phyloP scores from a whole-genome alignment of 2,113 vertebrate genomes.

The Muscicapa adusta region DNA sequence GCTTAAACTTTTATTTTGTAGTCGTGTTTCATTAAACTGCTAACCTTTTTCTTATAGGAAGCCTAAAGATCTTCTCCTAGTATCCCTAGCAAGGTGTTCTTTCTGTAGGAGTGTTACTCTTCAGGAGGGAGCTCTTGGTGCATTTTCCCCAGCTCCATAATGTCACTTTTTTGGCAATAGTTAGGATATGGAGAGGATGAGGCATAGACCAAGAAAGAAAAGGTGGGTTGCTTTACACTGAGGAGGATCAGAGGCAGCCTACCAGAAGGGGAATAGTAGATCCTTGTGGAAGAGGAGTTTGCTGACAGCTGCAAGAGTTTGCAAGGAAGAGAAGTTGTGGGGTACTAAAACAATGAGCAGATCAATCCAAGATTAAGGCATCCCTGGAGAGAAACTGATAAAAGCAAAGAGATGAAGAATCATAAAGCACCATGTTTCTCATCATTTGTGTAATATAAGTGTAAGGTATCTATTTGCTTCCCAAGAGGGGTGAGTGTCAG shows the following conservation, averaged over 20 bases:
- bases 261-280: neutral
- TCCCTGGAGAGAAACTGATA: neutral
- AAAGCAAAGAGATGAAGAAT: neutral
- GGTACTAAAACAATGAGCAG: neutral
- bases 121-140: neutral
- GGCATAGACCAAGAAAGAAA: neutral
- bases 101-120: neutral
- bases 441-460: neutral
- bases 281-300: neutral
- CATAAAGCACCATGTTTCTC: neutral
- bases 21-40: neutral
- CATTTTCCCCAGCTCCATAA: neutral
- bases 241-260: neutral
- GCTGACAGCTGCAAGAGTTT: neutral
- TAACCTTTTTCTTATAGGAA: neutral
- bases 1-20: neutral
- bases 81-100: neutral
- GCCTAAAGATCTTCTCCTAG: neutral
- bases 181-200: neutral
- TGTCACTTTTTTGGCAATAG: neutral
- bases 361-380: neutral
- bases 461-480: neutral
- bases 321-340: neutral
- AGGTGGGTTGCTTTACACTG: neutral
- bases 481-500: neutral